Base-by-base conservation (phyloP, 1,140 invertebrate species). In the Ceratitis capitata region DNA sequence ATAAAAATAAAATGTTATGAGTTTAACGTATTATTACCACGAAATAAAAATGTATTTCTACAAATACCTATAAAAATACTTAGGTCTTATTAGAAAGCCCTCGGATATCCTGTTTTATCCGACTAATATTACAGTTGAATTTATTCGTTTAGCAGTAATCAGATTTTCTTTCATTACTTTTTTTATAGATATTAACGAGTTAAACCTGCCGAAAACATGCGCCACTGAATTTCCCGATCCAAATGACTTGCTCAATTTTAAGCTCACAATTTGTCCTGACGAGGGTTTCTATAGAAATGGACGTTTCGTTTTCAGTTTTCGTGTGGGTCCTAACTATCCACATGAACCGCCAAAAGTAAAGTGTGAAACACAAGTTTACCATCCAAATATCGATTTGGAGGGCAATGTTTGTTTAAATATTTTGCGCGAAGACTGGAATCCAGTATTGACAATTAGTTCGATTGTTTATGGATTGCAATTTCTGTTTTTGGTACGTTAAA, bases 391-490 rank as follows among this genome's bases (percentile, higher is more conserved):
- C 92, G 98, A 98, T 93, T 93, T 98, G 85, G 97, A 98, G 91
- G 98, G 98, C 82, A 98, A 98, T 93, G 97, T 98, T 7, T 98
- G 98, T 90, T 93, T 98, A 82, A 98, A 98, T 93, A 98, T 98
- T 90, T 93, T 98, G 85, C 94, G 98, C 90, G 98, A 99, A 95
- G 98, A 99, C 93, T 99, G 98, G 98, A 99, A 99, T 92, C 98
- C 98, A 86, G 98, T 99, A 85, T 94, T 99, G 84, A 99, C 98
- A 61, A 98, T 99, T 87, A 99, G 98, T 92, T 98, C 98, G 85
- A 98, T 99, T 92, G 97, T 99, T 82, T 99, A 99, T 94, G 98
- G 98, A 87, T 94, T 99, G 87, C 98, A 99, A 91, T 99, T 98
- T 95, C 95, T 99, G 88, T 99, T 99, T 92, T 93, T 99, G 94